A percentile compares a stretch with the other conserved stretches of the same genome.
phyloP scores from a whole-genome alignment of 1,140 invertebrate genomes.

The Octopus bimaculoides region DNA sequence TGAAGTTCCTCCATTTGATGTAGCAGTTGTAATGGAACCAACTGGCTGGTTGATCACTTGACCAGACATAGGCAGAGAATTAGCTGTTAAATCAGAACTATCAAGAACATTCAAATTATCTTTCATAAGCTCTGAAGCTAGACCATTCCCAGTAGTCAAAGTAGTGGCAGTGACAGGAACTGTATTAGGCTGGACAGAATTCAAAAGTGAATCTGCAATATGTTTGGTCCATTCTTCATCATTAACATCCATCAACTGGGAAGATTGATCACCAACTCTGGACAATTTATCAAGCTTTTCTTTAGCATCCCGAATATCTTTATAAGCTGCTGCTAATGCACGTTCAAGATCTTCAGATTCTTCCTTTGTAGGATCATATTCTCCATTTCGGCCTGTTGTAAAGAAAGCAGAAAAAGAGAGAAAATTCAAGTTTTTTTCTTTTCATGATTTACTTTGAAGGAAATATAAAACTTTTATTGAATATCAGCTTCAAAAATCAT shows the following conservation, averaged over 20 bases:
- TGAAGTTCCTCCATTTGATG: neutral
- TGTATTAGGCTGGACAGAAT: conserved; percentile 60
- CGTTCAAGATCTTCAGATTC: conserved; percentile 28
- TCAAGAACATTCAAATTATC: conserved; percentile 10
- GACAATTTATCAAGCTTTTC: conserved; percentile 19
- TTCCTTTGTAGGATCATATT: neutral
- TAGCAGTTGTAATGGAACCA: neutral
- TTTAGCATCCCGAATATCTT: conserved; percentile 5
- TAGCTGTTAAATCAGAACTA: neutral
- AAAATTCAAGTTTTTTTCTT: neutral
- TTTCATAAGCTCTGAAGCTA: neutral
- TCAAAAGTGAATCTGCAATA: conserved; percentile 78
- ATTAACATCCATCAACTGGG: conserved; percentile 31
- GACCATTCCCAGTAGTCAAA: neutral
- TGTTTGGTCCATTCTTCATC: conserved; percentile 73
- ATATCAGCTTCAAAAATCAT: neutral
- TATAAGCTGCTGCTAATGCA: conserved; percentile 25
- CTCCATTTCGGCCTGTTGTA: conserved; percentile 27
- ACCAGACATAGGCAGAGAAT: neutral
- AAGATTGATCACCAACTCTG: conserved; percentile 20
- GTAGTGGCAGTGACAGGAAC: conserved; percentile 16
- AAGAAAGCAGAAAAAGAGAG: conserved; percentile 5
- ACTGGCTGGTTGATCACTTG: conserved; percentile 1
- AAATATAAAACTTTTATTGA: no score
- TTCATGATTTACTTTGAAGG: no score